Percentiles rank a stretch among this genome's conserved stretches.
These are phyloP conservation scores for Climacteris rufus DNA, from an alignment of 2,113 vertebrate species.

Conservation along the genomic window DNA sequence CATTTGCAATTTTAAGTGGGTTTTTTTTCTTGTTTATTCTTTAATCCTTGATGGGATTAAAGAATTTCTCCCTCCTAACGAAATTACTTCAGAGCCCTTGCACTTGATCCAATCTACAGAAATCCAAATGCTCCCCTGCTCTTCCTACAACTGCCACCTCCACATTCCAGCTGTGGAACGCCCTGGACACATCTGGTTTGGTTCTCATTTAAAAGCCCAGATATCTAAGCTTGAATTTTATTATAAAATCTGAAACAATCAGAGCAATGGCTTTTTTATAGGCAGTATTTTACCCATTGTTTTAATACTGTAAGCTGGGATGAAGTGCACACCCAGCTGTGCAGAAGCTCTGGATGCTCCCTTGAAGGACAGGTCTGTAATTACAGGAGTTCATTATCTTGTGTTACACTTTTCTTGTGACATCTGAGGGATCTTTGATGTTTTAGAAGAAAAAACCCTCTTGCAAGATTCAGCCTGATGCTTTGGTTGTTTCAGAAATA, in stretches of 20 bases:
- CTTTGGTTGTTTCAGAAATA: not conserved
- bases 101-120: not conserved
- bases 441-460: not conserved
- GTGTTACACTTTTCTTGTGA: not conserved
- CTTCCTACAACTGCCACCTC: not conserved
- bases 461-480: not conserved
- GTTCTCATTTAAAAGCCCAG: not conserved
- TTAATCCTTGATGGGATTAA: not conserved
- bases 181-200: not conserved
- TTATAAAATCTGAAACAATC: not conserved
- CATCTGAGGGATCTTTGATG: not conserved
- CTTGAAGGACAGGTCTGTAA: not conserved
- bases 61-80: not conserved
- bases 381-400: not conserved
- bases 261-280: not conserved
- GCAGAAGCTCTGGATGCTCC: not conserved
- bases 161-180: not conserved
- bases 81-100: not conserved
- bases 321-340: not conserved
- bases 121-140: not conserved
- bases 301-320: not conserved
- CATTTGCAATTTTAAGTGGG: not conserved
- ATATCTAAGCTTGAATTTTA: not conserved
- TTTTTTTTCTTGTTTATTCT: not conserved
- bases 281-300: not conserved